These are phyloP conservation scores for Jaculus jaculus DNA, from an alignment of 2,113 vertebrate species.

Conservation along the genomic window DNA sequence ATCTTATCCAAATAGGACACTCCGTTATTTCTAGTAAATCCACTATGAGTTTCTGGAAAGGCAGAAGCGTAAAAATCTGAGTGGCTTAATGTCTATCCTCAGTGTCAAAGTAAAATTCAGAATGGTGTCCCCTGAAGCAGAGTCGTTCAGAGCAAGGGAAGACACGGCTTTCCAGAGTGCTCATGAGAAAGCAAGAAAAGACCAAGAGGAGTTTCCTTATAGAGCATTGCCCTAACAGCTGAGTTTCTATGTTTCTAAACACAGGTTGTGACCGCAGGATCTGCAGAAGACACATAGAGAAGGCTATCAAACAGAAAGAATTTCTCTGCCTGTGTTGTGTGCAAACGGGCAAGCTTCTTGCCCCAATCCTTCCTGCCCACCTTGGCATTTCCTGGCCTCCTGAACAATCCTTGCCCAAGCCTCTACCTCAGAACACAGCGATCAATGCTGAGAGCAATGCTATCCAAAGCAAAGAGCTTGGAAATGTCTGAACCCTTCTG, in stretches of 20 bases:
- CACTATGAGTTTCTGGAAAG: not conserved
- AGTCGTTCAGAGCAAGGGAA: not conserved
- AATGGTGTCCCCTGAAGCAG: not conserved
- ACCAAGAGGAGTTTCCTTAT: not conserved
- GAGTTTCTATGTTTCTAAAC: not conserved
- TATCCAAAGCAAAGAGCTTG: constrained; percentile 50
- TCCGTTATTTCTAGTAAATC: constrained; percentile 29
- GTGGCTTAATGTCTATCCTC: not conserved
- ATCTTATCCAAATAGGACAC: not conserved
- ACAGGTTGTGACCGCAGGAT: not conserved
- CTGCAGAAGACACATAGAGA: not conserved
- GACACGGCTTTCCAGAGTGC: not conserved
- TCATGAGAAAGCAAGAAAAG: not conserved
- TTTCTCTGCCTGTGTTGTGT: not conserved
- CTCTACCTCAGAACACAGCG: not conserved
- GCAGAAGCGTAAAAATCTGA: not conserved
- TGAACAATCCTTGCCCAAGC: not conserved
- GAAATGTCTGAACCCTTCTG: constrained; percentile 74
- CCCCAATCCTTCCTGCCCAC: not conserved
- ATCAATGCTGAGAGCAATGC: not conserved
- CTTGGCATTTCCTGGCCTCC: not conserved
- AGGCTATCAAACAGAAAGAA: not conserved
- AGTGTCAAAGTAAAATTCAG: not conserved
- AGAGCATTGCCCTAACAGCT: not conserved
- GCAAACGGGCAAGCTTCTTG: not conserved